These are phyloP conservation scores for Drosophila paranaensis DNA, from an alignment of 2,888 invertebrate genomes.

Conservation along the genomic window DNA sequence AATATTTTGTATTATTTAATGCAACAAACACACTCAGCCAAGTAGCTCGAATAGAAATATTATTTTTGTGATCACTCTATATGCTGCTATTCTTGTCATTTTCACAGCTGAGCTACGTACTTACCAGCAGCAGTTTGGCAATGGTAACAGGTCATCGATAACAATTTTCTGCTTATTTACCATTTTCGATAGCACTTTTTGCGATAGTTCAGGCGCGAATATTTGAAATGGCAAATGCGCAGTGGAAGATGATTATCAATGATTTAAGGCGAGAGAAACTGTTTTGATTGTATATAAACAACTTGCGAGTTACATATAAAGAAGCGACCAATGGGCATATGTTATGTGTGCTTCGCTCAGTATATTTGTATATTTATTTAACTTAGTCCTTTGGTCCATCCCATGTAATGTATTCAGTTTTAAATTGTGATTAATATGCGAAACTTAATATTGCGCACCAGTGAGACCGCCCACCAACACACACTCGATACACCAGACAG, in stretches of 20 bases:
- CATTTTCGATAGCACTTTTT: not conserved
- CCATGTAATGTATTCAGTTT: conserved; percentile 66
- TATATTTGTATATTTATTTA: not conserved
- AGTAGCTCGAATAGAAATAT: not conserved
- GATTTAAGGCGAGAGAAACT: not conserved
- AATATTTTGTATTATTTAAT: not conserved
- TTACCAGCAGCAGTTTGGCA: conserved; percentile 10
- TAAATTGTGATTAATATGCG: conserved; percentile 75
- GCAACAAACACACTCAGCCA: not conserved
- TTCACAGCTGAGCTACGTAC: conserved; percentile 30
- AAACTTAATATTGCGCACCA: conserved; percentile 64
- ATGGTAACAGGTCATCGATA: conserved; percentile 27
- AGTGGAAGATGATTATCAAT: not conserved
- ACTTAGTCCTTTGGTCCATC: conserved; percentile 46
- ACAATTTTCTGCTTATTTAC: not conserved
- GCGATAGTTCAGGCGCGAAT: conserved; percentile 13
- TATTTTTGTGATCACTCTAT: not conserved
- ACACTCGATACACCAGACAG: conserved; percentile 43
- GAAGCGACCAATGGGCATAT: not conserved
- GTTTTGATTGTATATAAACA: not conserved
- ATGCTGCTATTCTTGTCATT: not conserved
- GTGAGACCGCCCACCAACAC: conserved; percentile 40
- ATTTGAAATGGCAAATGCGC: conserved; percentile 6
- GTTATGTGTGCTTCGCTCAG: not conserved
- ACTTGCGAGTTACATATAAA: not conserved